Evolutionary conservation across 2,113 vertebrate species (phyloP), one percentile per base, ranked within the genome.

Genomic region (Myotis davidii): DNA sequence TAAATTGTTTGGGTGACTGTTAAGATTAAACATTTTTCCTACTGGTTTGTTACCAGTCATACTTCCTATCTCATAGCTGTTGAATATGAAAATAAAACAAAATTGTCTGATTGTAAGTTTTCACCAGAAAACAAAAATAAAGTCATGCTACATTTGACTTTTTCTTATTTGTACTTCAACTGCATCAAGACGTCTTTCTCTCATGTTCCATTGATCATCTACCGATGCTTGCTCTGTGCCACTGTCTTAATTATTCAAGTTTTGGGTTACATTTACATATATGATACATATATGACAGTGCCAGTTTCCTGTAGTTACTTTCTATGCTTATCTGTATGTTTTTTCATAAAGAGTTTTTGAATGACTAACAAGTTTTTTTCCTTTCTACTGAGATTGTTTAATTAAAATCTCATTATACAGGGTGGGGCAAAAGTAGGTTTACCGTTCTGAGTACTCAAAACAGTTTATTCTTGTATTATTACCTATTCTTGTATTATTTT

Each of bases 71-170:
- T 93, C 56, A 39, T 72, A 83, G 27, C 48, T 94, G 18, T 78
- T 79, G 76, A 92, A 56, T 65, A 34, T 52, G 84, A 84, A 87
- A 73, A 85, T 37, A 61, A 89, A 94, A 85, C 29, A 42, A 81
- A 89, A 34, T 54, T 48, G 23, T 59, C 25, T 84, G 61, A 73
- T 56, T 45, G 45, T 45, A 78, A 88, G 29, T 90, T 90, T 91
- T 93, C 16, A 45, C 42, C 42, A 56, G 52, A 92, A 94, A 86
- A 88, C 59, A 94, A 88, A 94, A 88, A 39, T 69, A 20, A 72
- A 91, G n/a, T 54, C 39, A 14, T 34, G 17, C 45, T 85, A 5
- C 34, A 25, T 37, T 48, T 27, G 32, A 27, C 54, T 0, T 56
- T 88, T 94, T 86, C 37, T 65, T 82, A 23, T 39, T 73, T 79